phyloP scores from a whole-genome alignment of 2,797 vertebrate species.

The Numenius phaeopus region DNA sequence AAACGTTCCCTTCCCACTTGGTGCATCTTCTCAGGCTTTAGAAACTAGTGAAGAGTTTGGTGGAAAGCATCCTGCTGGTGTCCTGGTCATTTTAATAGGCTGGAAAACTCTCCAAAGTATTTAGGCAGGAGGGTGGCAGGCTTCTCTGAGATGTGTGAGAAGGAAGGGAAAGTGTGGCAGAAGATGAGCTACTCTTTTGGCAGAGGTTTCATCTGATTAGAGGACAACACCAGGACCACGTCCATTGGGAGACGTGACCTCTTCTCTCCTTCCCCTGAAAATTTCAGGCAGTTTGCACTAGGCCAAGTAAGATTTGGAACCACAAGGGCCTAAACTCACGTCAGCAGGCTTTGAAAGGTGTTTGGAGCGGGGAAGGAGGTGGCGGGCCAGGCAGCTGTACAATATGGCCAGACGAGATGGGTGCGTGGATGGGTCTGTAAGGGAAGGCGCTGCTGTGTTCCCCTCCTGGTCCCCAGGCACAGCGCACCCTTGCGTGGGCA shows the following conservation, averaged over 20 bases:
- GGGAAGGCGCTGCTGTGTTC: not conserved
- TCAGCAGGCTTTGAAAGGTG: not conserved
- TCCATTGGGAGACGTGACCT: not conserved
- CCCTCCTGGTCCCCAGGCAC: fast-evolving
- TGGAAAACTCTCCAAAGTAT: not conserved
- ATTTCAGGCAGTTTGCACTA: not conserved
- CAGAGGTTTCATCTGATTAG: fast-evolving
- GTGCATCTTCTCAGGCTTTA: not conserved
- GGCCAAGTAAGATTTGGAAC: not conserved
- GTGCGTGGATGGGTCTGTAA: not conserved
- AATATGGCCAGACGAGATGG: fast-evolving
- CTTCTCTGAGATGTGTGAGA: fast-evolving
- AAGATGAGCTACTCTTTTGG: not conserved
- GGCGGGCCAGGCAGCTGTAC: fast-evolving
- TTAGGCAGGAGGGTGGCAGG: not conserved
- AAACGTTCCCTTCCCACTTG: not conserved
- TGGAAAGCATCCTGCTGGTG: not conserved
- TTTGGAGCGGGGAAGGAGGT: not conserved
- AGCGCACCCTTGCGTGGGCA: fast-evolving
- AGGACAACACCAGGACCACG: not conserved
- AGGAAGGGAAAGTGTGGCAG: not conserved
- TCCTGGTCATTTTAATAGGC: not conserved
- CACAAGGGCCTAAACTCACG: not conserved
- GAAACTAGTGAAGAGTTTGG: not conserved
- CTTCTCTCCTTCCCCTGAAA: not conserved